Evolutionary conservation across 1,140 invertebrate species (phyloP), one percentile per base, ranked within the genome.

Genomic region (Amphibalanus amphitrite): DNA sequence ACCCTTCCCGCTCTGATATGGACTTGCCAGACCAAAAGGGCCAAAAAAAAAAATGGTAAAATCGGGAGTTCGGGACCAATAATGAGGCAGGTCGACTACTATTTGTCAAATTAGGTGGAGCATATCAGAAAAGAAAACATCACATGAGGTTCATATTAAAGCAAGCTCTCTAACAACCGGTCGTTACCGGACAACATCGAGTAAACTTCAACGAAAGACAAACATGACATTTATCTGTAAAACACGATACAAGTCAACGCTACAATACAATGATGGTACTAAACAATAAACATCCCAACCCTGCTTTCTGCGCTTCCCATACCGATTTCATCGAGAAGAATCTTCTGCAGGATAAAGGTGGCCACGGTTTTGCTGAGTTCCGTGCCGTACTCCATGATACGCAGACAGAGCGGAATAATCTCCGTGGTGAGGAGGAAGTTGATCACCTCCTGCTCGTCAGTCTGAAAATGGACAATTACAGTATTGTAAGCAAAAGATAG

Each of bases 261-360:
- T 8, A 28, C 8, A 33, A 70, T 0, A 28, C 28, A 64, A 29
- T 23, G 10, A 17, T 17, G 29, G 20, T 73, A 15, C 1, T 17
- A 38, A 15, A 25, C 38, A 17, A 40, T 30, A 29, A 20, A 20
- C 26, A 26, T 71, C n/a, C 29, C 71, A 71, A 26, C 30, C 4
- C 4, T 4, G 71, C 29, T n/a, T n/a, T n/a, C n/a, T n/a, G n/a
- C 33, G 70, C 4, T 8, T 8, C 17, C 6, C 78, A 92, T 96
- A 0, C 97, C 97, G 78, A 92, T 97, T 77, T 99, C 97, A 83
- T 99, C 97, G 3, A 98, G 82, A n/a, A 99, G 82, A 76, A 99
- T 98, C 80, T 99, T 98, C 79, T 99, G 97, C 29, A 99, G 82
- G 76, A 99, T 99, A 80, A 99, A 99, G n/a, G n/a, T n/a, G n/a